phyloP scores from a whole-genome alignment of 2,113 vertebrate genomes.

The Alouatta palliata region DNA sequence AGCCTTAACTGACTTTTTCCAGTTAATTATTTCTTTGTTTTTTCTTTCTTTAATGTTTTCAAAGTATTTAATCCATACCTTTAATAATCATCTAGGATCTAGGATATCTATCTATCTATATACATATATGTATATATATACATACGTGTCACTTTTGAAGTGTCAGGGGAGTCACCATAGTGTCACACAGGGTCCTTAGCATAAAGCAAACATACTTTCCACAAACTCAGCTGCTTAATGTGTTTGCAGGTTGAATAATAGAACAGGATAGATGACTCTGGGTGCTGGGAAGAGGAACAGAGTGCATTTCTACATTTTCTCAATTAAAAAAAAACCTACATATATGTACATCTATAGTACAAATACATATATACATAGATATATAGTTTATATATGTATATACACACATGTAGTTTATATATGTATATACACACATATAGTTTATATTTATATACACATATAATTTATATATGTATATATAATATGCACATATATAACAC shows the following conservation, averaged over 20 bases:
- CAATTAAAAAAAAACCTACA: constrained; percentile 46
- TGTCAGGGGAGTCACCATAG: constrained; percentile 86
- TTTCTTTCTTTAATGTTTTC: neutral
- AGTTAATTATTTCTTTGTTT: neutral
- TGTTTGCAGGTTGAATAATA: constrained; percentile 94
- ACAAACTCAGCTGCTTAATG: constrained; percentile 90
- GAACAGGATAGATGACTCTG: constrained; percentile 85
- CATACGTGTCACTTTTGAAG: constrained; percentile 75
- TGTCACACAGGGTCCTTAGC: constrained; percentile 88
- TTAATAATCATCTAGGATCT: neutral
- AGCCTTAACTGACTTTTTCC: neutral
- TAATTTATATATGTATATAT: too few species aligned
- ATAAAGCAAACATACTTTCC: constrained; percentile 90
- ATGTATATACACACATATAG: too few species aligned
- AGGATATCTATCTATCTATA: too few species aligned
- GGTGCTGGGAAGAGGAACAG: constrained; percentile 84
- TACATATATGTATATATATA: too few species aligned
- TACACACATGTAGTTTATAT: too few species aligned
- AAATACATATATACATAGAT: too few species aligned
- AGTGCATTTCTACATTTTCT: constrained; percentile 83
- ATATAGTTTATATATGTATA: too few species aligned
- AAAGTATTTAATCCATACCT: neutral
- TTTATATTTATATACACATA: too few species aligned
- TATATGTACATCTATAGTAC: too few species aligned
- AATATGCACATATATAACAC: too few species aligned